Base-by-base conservation (phyloP, 2,113 vertebrate species). In the Delphinus delphis region DNA sequence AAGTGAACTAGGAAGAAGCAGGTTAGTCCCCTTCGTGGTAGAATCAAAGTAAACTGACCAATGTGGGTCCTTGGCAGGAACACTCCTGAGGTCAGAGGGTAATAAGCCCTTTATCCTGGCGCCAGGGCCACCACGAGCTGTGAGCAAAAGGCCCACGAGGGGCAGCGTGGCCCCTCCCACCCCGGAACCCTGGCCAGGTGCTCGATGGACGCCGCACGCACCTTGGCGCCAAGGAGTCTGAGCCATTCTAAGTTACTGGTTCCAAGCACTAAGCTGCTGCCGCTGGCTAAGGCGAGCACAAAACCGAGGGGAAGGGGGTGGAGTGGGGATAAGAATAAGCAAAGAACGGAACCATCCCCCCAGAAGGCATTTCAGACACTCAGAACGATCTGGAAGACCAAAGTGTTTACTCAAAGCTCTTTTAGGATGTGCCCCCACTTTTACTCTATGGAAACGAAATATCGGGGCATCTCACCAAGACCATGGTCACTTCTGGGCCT, bases 161-260 rank as follows among this genome's bases (percentile, higher is more conserved):
- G 60, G 76, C 62, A 53, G 65, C 62, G 68, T 13, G n/a, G 87
- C 36, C 13, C 63, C 65, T 65, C 85, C 68, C 62, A 23, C 50
- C 38, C 73, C 12, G 5, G 84, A 79, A 15, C 83, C 74, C 63
- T 5, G 28, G 96, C 95, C 88, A 97, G 93, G 82, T 90, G 93
- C 91, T 87, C 58, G n/a, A 88, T 25, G 2, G 41, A 68, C 4
- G 23, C 77, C 77, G 88, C 26, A 5, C 10, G 71, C 73, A 95
- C 93, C 87, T 73, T 90, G 98, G 97, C 96, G 98, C 98, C 98
- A 92, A 41, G 33, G 84, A 97, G 97, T 97, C 97, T 97, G 92
- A 97, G 96, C 91, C 92, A 20, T 53, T 91, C 36, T 80, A 87
- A 73, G 83, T 89, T 41, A 74, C 86, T 0, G 2, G 68, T 94